These are phyloP conservation scores for Mastacembelus armatus DNA, from an alignment of 2,797 vertebrate species.

Conservation along the genomic window DNA sequence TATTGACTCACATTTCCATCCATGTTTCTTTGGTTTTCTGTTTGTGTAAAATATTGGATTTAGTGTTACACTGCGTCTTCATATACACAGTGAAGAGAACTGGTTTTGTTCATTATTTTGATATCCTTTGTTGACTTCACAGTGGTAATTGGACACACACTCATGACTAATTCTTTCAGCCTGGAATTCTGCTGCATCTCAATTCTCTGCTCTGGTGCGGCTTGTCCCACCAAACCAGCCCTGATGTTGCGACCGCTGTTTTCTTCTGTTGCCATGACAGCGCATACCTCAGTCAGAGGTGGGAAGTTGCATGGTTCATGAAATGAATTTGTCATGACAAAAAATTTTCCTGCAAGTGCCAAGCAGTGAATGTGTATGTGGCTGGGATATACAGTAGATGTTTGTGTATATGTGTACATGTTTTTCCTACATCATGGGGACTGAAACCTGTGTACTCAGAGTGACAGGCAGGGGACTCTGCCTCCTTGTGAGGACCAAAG, in stretches of 20 bases:
- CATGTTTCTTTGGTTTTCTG: not conserved
- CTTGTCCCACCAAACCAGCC: conserved; percentile 57
- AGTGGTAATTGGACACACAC: conserved; percentile 67
- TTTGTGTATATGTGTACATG: too few relatives aligned
- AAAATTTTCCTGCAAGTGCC: conserved; percentile 36
- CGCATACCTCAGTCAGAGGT: conserved; percentile 48
- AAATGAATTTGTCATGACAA: conserved; percentile 57
- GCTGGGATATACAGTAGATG: too few relatives aligned
- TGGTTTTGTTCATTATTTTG: conserved; percentile 60
- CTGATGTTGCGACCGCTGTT: conserved; percentile 47
- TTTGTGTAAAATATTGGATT: conserved; percentile 13
- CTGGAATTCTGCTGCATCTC: conserved; percentile 59
- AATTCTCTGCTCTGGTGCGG: conserved; percentile 54
- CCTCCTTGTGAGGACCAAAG: too few relatives aligned
- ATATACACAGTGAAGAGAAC: conserved; percentile 29
- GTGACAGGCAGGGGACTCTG: too few relatives aligned
- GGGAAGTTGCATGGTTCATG: conserved; percentile 31
- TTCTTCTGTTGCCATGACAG: conserved; percentile 71
- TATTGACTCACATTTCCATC: conserved; percentile 21
- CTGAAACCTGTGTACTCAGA: too few relatives aligned
- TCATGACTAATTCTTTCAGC: conserved; percentile 63
- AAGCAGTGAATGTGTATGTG: not conserved
- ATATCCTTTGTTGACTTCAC: conserved; percentile 50
- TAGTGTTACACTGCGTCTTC: conserved; percentile 19
- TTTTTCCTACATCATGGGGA: too few relatives aligned